A percentile compares a stretch with the other conserved stretches of the same genome.
Evolutionary conservation across 1,140 invertebrate genomes (phyloP).

Genomic region (Ceratina calcarata): DNA sequence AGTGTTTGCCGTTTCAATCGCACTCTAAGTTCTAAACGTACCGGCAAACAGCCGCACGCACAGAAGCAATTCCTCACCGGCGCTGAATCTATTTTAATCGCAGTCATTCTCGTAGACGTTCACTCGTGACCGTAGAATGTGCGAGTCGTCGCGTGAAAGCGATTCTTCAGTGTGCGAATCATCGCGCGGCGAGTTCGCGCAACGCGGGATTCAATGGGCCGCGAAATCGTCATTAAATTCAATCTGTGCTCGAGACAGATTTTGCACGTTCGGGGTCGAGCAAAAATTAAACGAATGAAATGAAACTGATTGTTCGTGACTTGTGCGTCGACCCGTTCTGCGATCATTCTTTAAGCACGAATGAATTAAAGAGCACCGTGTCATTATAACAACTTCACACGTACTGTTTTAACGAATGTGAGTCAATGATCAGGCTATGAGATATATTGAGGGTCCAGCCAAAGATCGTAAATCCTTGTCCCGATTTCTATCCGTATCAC

Average conservation of each 20-base stretch:
- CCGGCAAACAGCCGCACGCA: neutral
- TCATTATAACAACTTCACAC: no score
- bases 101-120: constrained; percentile 11
- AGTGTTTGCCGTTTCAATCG: neutral
- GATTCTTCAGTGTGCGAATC: constrained; percentile 4
- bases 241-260: neutral
- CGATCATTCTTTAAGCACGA: no score
- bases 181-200: neutral
- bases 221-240: constrained; percentile 5
- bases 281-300: neutral
- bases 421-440: no score
- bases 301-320: neutral
- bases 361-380: no score
- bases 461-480: no score
- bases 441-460: no score
- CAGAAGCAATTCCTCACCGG: constrained; percentile 11
- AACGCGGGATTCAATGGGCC: neutral
- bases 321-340: no score
- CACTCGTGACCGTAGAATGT: neutral
- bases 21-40: neutral
- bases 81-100: constrained; percentile 20
- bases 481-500: no score
- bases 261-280: neutral
- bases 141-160: constrained; percentile 2
- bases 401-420: no score